These are phyloP conservation scores for Gallinago undulata DNA, from an alignment of 2,113 vertebrate genomes.

Conservation along the genomic window DNA sequence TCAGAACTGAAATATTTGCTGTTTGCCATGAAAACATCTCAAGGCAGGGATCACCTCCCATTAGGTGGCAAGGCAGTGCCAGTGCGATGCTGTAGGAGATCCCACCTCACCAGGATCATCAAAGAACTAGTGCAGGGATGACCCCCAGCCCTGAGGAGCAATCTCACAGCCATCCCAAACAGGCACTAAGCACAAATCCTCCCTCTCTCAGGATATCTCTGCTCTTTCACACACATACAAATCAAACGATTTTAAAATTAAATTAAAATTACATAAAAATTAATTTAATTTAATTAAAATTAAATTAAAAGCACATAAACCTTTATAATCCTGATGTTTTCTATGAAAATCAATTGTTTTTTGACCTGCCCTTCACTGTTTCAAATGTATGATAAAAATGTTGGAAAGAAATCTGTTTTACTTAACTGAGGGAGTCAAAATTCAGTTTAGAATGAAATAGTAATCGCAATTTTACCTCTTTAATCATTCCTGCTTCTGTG, in stretches of 20 bases:
- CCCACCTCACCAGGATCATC: neutral
- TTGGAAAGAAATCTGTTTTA: neutral
- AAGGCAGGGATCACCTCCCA: neutral
- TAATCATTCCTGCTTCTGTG: neutral
- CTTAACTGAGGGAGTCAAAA: neutral
- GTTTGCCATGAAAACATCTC: neutral
- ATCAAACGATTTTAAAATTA: neutral
- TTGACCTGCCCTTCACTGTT: neutral
- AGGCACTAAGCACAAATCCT: neutral
- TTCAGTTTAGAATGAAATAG: neutral
- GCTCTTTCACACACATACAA: neutral
- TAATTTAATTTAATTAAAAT: no score
- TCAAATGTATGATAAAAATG: neutral
- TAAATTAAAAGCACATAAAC: neutral
- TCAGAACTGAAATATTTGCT: neutral
- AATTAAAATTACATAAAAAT: no score
- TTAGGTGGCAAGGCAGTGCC: accelerated
- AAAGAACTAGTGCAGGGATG: neutral
- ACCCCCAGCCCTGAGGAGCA: neutral
- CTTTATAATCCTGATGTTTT: neutral
- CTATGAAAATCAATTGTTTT: neutral
- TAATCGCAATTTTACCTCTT: neutral
- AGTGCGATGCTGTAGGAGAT: neutral
- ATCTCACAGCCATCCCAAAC: neutral
- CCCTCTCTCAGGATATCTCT: neutral